A percentile compares a stretch with the other conserved stretches of the same genome.
These are phyloP conservation scores for Aricia artaxerxes DNA, from an alignment of 2,888 invertebrate genomes.

Conservation along the genomic window DNA sequence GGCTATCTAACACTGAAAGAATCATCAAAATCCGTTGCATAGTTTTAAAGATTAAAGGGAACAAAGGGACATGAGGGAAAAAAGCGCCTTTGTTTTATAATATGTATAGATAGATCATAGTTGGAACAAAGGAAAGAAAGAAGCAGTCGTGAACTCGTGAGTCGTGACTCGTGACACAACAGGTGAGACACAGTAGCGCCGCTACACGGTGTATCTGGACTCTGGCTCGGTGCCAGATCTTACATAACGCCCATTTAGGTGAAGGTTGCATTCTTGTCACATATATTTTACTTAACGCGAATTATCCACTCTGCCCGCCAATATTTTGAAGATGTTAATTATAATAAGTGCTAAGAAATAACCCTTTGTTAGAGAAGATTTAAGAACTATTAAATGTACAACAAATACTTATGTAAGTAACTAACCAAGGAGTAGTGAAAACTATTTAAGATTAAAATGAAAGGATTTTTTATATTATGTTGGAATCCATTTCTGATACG, in stretches of 20 bases:
- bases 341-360: neutral
- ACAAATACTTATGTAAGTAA: too few species aligned
- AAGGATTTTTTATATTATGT: neutral
- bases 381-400: too few species aligned
- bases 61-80: too few species aligned
- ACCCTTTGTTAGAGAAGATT: too few species aligned
- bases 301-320: constrained; percentile 5
- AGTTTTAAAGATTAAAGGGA: too few species aligned
- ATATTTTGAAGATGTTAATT: neutral
- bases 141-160: neutral
- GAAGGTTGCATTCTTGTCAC: constrained; percentile 15
- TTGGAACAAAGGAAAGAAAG: neutral
- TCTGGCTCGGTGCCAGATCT: neutral
- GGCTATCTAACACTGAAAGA: too few species aligned
- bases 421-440: too few species aligned
- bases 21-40: too few species aligned
- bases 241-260: neutral
- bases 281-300: constrained; percentile 12
- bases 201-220: neutral
- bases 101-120: neutral
- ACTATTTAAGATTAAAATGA: too few species aligned
- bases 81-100: too few species aligned
- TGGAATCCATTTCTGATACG: too few species aligned
- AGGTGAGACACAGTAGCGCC: neutral
- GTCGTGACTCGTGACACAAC: neutral